Percentiles rank a stretch among this genome's conserved stretches.
These are phyloP conservation scores for Malurus alboscapulatus DNA, from an alignment of 2,113 vertebrate genomes.

Conservation along the genomic window DNA sequence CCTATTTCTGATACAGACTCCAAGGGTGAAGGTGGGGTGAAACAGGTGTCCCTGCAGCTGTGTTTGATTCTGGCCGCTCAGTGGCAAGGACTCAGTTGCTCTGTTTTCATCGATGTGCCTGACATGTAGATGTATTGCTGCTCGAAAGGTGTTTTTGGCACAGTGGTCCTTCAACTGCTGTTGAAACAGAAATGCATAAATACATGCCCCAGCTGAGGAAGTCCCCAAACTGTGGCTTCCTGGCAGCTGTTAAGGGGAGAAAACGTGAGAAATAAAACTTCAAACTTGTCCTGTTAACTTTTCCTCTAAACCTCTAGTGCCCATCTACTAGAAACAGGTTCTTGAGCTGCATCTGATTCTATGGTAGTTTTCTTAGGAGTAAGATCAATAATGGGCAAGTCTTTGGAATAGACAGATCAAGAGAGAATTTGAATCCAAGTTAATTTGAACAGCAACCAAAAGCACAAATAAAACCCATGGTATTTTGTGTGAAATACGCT, in stretches of 20 bases:
- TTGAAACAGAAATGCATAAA: background rate
- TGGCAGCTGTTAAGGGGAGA: background rate
- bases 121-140: background rate
- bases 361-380: background rate
- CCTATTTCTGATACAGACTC: background rate
- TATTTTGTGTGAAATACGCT: background rate
- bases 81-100: background rate
- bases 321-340: background rate
- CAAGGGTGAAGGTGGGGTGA: background rate
- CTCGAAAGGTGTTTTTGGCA: background rate
- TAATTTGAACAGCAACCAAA: background rate
- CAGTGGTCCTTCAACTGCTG: background rate
- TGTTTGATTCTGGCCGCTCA: background rate
- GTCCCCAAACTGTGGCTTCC: background rate
- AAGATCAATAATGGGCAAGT: background rate
- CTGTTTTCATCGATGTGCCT: background rate
- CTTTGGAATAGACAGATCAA: background rate
- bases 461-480: rapidly evolving
- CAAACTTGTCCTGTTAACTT: background rate
- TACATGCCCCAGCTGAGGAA: background rate
- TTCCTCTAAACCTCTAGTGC: background rate
- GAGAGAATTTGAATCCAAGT: background rate
- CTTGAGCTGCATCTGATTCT: background rate
- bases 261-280: background rate
- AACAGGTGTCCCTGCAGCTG: conserved; percentile 6